phyloP scores from a whole-genome alignment of 92 coral and sea anemone genomes.

The Epizoanthus illoricatus region DNA sequence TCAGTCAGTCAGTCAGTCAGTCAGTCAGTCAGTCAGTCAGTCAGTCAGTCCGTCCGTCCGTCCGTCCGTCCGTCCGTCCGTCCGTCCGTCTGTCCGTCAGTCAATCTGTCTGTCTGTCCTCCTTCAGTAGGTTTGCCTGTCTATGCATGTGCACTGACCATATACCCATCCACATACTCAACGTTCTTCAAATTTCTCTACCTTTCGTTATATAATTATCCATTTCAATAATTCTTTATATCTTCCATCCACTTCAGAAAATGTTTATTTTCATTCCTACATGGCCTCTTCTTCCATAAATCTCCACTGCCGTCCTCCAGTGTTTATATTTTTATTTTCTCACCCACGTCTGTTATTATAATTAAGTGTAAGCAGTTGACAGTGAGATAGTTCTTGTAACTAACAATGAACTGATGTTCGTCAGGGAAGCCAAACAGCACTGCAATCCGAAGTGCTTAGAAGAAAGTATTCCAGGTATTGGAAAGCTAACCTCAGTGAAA shows the following conservation, averaged over 20 bases:
- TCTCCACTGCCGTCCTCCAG: neutral
- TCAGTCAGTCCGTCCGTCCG: too few species aligned
- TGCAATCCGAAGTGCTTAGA: slow-evolving; percentile 73
- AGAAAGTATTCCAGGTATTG: slow-evolving; percentile 73
- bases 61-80: too few species aligned
- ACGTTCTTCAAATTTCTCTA: too few species aligned
- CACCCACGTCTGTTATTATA: too few species aligned
- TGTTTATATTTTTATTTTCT: neutral
- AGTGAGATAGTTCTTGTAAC: too few species aligned
- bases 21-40: too few species aligned
- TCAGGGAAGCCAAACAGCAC: slow-evolving; percentile 96
- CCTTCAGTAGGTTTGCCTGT: neutral
- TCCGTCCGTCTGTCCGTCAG: neutral
- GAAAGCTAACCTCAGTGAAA: slow-evolving; percentile 82
- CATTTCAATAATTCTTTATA: too few species aligned
- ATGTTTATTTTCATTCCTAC: neutral
- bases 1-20: too few species aligned
- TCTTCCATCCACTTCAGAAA: too few species aligned
- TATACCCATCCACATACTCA: too few species aligned
- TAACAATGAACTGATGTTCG: neutral
- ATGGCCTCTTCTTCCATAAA: neutral
- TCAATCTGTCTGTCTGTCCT: neutral
- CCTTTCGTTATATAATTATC: too few species aligned
- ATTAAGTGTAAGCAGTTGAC: too few species aligned
- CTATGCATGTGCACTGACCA: neutral